These are phyloP conservation scores for Rhynchophorus ferrugineus DNA, from an alignment of 1,140 invertebrate species.

Conservation along the genomic window DNA sequence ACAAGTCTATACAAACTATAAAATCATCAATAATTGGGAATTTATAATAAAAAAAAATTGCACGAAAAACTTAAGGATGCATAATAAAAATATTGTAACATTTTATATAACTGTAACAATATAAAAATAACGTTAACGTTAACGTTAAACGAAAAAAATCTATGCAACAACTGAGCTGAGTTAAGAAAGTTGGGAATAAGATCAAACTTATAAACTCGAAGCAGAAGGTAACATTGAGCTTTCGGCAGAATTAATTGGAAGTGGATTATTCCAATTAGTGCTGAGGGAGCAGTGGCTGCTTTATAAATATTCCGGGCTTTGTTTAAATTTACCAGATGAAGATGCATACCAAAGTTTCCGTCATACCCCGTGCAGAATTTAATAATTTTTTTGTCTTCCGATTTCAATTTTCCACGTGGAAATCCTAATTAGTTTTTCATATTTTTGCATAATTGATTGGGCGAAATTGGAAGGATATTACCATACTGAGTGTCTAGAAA, in stretches of 20 bases:
- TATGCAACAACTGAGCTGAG: slow-evolving; percentile 7
- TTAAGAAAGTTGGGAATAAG: slow-evolving; percentile 16
- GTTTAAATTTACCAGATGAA: slow-evolving; percentile 36
- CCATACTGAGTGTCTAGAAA: no score
- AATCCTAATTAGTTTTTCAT: background rate
- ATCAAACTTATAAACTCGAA: slow-evolving; percentile 17
- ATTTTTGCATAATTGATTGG: slow-evolving; percentile 2
- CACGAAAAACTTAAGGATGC: no score
- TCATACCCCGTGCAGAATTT: slow-evolving; percentile 10
- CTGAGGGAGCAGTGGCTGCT: slow-evolving; percentile 30
- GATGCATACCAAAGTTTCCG: slow-evolving; percentile 31
- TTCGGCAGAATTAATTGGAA: slow-evolving; percentile 38
- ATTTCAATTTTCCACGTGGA: slow-evolving; percentile 6
- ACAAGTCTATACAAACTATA: no score
- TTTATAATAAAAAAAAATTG: no score
- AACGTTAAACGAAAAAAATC: background rate
- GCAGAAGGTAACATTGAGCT: slow-evolving; percentile 36
- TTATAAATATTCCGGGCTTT: slow-evolving; percentile 37
- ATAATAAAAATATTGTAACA: no score
- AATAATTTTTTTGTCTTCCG: slow-evolving; percentile 8
- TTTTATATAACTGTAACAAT: no score
- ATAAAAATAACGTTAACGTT: no score
- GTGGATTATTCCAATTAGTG: slow-evolving; percentile 40
- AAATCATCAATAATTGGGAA: no score
- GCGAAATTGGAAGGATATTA: no score